These are phyloP conservation scores for Kryphioiulus occultus DNA, from an alignment of 2,888 invertebrate species.

Conservation along the genomic window DNA sequence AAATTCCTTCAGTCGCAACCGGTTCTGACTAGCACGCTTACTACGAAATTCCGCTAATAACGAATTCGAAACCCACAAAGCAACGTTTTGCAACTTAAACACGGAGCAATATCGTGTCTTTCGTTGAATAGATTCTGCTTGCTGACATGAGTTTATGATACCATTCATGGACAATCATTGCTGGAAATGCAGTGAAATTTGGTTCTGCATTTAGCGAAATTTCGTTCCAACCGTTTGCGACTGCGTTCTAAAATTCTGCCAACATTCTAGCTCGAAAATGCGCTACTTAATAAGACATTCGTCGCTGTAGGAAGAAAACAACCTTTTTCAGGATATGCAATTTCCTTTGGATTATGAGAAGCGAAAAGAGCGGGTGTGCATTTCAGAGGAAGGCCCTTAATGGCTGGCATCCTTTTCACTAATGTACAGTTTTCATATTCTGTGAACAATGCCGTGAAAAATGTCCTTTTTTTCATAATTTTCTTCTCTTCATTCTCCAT, in stretches of 20 bases:
- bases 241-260: neutral
- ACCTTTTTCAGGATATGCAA: slow-evolving; percentile 28
- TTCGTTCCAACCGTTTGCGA: neutral
- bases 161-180: neutral
- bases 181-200: neutral
- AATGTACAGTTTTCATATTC: slow-evolving; percentile 38
- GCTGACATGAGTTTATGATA: too few relatives aligned
- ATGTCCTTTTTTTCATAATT: slow-evolving; percentile 38
- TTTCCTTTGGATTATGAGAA: neutral
- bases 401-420: slow-evolving; percentile 38
- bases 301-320: neutral
- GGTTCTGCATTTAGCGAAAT: neutral
- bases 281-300: neutral
- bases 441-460: slow-evolving; percentile 40
- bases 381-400: neutral
- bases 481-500: slow-evolving; percentile 32
- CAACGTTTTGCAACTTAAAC: neutral
- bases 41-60: neutral
- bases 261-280: neutral
- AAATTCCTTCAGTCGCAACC: neutral
- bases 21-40: neutral
- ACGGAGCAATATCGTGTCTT: too few relatives aligned
- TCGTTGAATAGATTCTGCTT: too few relatives aligned
- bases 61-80: neutral
- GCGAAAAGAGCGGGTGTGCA: neutral